These are phyloP conservation scores for Clistopyga incitator DNA, from an alignment of 2,888 invertebrate genomes.

Conservation along the genomic window DNA sequence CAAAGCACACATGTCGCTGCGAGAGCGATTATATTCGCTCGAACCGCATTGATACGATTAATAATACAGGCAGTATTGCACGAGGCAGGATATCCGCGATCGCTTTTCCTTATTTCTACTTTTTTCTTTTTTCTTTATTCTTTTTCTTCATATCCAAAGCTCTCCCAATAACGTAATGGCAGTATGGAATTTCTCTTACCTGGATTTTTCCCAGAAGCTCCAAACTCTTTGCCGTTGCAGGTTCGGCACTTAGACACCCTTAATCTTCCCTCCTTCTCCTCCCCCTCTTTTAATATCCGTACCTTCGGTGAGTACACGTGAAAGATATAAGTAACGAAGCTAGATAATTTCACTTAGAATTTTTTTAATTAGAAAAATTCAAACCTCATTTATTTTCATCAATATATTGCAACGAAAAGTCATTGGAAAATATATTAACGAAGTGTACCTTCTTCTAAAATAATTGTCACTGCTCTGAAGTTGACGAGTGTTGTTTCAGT, in stretches of 20 bases:
- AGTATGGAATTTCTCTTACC: background rate
- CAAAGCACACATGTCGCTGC: conserved; percentile 48
- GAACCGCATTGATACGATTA: conserved; percentile 53
- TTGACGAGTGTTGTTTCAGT: no score
- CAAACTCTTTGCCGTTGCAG: background rate
- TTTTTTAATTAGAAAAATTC: no score
- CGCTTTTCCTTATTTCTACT: background rate
- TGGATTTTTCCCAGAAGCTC: background rate
- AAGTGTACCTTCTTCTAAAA: no score
- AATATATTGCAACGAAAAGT: no score
- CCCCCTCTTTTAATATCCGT: background rate
- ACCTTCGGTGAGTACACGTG: no score
- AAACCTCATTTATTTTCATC: no score
- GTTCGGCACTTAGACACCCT: conserved; percentile 47
- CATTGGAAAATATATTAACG: no score
- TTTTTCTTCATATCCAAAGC: background rate
- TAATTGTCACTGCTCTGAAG: no score
- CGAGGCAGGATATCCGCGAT: background rate
- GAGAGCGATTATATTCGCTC: conserved; percentile 42
- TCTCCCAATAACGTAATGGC: conserved; percentile 5
- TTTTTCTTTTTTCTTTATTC: background rate
- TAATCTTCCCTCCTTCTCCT: conserved; percentile 52
- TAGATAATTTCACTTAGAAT: no score
- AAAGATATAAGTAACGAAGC: no score
- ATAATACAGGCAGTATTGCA: conserved; percentile 21